A percentile compares a stretch with the other conserved stretches of the same genome.
These are phyloP conservation scores for Danionella dracula DNA, from an alignment of 2,797 vertebrate species.

Conservation along the genomic window DNA sequence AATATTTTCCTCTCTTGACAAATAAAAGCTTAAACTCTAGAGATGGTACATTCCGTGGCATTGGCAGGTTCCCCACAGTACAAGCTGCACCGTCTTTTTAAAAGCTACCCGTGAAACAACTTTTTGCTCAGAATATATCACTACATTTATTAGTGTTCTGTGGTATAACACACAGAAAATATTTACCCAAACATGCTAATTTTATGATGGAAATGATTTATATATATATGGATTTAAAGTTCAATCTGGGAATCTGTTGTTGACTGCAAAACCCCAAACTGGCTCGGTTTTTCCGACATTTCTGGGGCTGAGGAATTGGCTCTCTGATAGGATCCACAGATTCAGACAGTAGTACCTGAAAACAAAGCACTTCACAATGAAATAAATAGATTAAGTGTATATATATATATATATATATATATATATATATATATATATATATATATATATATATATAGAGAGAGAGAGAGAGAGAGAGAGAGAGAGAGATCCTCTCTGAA, in stretches of 20 bases:
- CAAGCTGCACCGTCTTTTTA: neutral
- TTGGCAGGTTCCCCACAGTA: conserved; percentile 12
- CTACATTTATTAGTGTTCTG: conserved; percentile 17
- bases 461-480: too few relatives aligned
- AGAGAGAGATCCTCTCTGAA: too few relatives aligned
- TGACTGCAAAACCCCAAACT: conserved; percentile 3
- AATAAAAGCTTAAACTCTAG: neutral
- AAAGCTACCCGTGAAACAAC: conserved; percentile 2
- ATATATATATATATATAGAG: too few relatives aligned
- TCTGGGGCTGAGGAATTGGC: neutral
- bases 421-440: too few relatives aligned
- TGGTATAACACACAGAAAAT: neutral
- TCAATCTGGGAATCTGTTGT: neutral
- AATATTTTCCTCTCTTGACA: neutral
- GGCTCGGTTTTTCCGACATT: neutral
- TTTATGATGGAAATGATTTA: conserved; percentile 14
- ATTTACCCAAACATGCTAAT: conserved; percentile 26
- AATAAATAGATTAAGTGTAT: too few relatives aligned
- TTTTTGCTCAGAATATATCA: conserved; percentile 30
- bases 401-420: too few relatives aligned
- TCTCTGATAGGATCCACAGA: too few relatives aligned
- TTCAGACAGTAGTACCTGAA: too few relatives aligned
- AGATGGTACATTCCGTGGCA: conserved; percentile 24
- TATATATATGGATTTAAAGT: neutral
- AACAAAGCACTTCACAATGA: too few relatives aligned